Percentiles rank a stretch among this genome's conserved stretches.
These are phyloP conservation scores for Dicerorhinus sumatrensis DNA, from an alignment of 2,113 vertebrate genomes.

Conservation along the genomic window DNA sequence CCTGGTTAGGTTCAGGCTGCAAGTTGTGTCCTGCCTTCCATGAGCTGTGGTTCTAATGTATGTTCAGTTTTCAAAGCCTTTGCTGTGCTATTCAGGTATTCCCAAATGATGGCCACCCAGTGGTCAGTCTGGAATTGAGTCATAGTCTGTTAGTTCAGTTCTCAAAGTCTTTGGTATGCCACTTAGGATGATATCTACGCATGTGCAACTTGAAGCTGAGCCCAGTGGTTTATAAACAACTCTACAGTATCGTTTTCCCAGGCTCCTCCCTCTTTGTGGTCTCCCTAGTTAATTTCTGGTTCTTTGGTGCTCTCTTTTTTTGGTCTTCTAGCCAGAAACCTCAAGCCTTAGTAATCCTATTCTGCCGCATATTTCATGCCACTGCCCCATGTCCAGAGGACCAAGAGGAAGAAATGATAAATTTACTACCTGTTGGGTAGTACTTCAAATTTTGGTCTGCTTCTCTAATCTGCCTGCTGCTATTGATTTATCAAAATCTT, in stretches of 20 bases:
- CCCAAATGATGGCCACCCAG: background rate
- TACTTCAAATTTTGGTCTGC: background rate
- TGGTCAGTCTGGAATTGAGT: background rate
- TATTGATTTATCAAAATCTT: background rate
- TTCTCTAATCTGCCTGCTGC: background rate
- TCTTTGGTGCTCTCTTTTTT: background rate
- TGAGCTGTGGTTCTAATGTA: background rate
- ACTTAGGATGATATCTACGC: background rate
- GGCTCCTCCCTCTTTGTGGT: background rate
- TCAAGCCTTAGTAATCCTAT: background rate
- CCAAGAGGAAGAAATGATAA: background rate
- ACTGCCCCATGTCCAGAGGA: background rate
- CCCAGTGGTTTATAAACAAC: background rate
- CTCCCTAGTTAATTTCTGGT: background rate
- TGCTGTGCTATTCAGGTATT: background rate
- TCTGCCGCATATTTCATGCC: background rate
- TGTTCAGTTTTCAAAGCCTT: background rate
- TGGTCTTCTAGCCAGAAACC: background rate
- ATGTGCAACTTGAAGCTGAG: background rate
- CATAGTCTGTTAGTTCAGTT: background rate
- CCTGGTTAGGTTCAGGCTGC: background rate
- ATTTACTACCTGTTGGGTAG: background rate
- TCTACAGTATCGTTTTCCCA: background rate
- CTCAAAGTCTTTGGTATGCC: background rate
- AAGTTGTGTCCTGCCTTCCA: background rate